Base-by-base conservation (phyloP, 2,888 invertebrate species). In the Chaetoderma sp. region DNA sequence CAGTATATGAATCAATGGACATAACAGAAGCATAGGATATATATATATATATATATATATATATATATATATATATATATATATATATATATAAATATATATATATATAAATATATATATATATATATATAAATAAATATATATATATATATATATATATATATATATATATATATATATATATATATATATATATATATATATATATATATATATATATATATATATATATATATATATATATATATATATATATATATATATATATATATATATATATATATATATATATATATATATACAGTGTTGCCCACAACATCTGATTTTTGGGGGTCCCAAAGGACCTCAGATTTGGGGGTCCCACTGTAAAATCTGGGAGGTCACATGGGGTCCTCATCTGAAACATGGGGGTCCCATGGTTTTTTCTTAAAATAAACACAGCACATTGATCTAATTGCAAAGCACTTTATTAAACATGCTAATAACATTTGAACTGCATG, bases 211-310 rank as follows among this genome's bases (percentile, higher is more conserved):
- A 28, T 55, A 28, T 30, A 30, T 30, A 30, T 30, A 55, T 30
- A 30, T 30, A 55, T 55, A 55, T 30, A 55, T 55, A 55, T 55
- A 55, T 54, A 54, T 54, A 54, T 54, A 54, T 30, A 54, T 54
- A 54, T 54, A 54, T 30, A 54, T 54, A 54, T 30, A 54, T 28
- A 30, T 54, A 28, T 10, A 54, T 10, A 30, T 28, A 54, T n/a
- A 54, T 28, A 28, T 54, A 28, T 30, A 54, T 54, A 54, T 30
- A 54, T 54, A 54, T 54, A 30, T 54, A 54, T 54, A 30, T 54
- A 54, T 30, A 30, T 54, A 54, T 59, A 59, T 30, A 21, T 57
- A 16, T 10, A n/a, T n/a, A n/a, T n/a, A n/a, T n/a, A n/a, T n/a
- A n/a, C n/a, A n/a, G n/a, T n/a, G n/a, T n/a, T n/a, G n/a, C n/a